Percentiles rank a stretch among this genome's conserved stretches.
phyloP scores from a whole-genome alignment of 2,888 invertebrate species.

The Chymomyza fuscimana region DNA sequence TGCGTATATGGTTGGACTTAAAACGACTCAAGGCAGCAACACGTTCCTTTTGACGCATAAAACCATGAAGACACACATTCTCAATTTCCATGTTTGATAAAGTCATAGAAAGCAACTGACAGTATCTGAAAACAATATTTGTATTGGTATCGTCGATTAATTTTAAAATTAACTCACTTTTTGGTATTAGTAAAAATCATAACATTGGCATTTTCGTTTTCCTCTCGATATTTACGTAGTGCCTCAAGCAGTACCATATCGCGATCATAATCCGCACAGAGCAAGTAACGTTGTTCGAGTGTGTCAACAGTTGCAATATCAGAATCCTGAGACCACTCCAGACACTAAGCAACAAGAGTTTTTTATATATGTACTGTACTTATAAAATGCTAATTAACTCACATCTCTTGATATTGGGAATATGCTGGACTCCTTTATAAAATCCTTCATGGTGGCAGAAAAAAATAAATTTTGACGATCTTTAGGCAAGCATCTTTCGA shows the following conservation, averaged over 20 bases:
- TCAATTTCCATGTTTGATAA: slow-evolving; percentile 92
- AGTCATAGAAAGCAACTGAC: slow-evolving; percentile 94
- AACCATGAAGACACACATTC: slow-evolving; percentile 95
- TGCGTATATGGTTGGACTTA: slow-evolving; percentile 91
- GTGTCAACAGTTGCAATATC: slow-evolving; percentile 91
- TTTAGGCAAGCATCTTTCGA: slow-evolving; percentile 88
- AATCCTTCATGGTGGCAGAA: slow-evolving; percentile 96
- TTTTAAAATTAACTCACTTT: slow-evolving; percentile 83
- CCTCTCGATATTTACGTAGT: slow-evolving; percentile 87
- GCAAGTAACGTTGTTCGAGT: slow-evolving; percentile 93
- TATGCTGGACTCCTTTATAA: slow-evolving; percentile 85
- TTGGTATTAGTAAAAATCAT: slow-evolving; percentile 98
- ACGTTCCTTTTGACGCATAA: slow-evolving; percentile 93
- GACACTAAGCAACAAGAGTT: slow-evolving; percentile 55
- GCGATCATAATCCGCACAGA: slow-evolving; percentile 94
- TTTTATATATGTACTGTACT: background rate
- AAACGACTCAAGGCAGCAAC: slow-evolving; percentile 92
- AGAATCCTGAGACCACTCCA: slow-evolving; percentile 86
- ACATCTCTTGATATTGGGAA: slow-evolving; percentile 84
- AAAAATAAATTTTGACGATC: slow-evolving; percentile 93
- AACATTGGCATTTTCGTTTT: slow-evolving; percentile 88
- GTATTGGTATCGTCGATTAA: background rate
- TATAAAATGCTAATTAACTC: slow-evolving; percentile 50
- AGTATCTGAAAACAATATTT: slow-evolving; percentile 83
- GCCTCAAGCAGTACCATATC: slow-evolving; percentile 95